Evolutionary conservation across 1,140 invertebrate genomes (phyloP).

Genomic region (Drosophila lacteicornis): DNA sequence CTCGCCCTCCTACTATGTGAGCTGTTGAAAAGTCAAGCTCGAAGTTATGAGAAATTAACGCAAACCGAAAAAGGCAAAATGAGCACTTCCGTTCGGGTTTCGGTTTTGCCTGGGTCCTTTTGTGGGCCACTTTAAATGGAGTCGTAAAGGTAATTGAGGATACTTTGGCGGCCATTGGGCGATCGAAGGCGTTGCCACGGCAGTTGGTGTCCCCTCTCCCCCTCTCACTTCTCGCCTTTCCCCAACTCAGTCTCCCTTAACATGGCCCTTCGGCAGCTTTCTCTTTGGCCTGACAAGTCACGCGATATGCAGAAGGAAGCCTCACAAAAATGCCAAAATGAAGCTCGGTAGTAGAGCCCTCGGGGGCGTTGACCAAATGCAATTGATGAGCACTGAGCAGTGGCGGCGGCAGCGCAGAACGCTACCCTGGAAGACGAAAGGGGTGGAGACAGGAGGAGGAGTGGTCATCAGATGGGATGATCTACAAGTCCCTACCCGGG

Average conservation of each 20-base stretch:
- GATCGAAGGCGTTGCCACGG: conserved; percentile 62
- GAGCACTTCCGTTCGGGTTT: conserved; percentile 51
- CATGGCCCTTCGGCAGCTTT: not conserved
- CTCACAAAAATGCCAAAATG: conserved; percentile 46
- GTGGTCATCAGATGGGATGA: conserved; percentile 12
- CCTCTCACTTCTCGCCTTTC: not conserved
- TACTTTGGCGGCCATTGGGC: conserved; percentile 64
- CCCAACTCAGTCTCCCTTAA: not conserved
- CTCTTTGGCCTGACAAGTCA: conserved; percentile 51
- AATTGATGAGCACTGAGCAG: conserved; percentile 47
- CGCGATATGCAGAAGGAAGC: conserved; percentile 61
- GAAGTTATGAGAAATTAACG: conserved; percentile 53
- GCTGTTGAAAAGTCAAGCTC: conserved; percentile 59
- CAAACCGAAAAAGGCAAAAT: conserved; percentile 33
- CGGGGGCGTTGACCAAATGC: conserved; percentile 72
- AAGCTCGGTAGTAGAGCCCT: conserved; percentile 30
- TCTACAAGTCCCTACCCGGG: not conserved
- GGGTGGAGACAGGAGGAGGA: not conserved
- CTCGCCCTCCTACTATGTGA: not conserved
- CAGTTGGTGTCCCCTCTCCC: conserved; percentile 1
- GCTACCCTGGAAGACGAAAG: not conserved
- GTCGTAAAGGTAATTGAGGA: conserved; percentile 67
- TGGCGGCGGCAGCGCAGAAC: conserved; percentile 42
- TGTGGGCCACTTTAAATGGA: conserved; percentile 44
- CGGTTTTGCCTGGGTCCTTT: conserved; percentile 4